Evolutionary conservation across 1,140 invertebrate species (phyloP), one percentile per base, ranked within the genome.

Genomic region (Sipha flava): DNA sequence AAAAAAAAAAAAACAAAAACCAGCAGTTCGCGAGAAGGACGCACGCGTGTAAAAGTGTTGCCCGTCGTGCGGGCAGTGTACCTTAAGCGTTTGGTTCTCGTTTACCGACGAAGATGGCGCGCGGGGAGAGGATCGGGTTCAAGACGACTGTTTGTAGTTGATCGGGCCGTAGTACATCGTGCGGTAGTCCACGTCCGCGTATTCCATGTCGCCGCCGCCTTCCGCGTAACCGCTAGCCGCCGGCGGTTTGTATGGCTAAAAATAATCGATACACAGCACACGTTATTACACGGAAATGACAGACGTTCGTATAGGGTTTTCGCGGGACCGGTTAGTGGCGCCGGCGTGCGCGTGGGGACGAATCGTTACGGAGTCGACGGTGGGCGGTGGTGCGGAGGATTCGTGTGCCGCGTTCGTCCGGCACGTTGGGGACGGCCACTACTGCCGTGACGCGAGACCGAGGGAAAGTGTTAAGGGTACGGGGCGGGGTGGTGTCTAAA

Each of bases 171-270:
- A 95, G 81, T 70, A 70, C 16, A 70, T 47, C 3, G 23, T 70
- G 84, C 91, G 90, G 86, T 94, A 92, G 85, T 95, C 94, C 81
- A 94, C 91, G 87, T 96, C 94, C 52, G 94, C 94, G 86, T 95
- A 95, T 84, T 94, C 92, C 85, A 95, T 88, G 81, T 88, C 94
- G 84, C 92, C 94, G 84, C 92, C 90, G 83, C 90, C 90, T 83
- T 91, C 90, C 34, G 49, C 73, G 34, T 52, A 59, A 29, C 16
- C 49, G 3, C 49, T 59, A 6, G 47, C 49, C 7, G 73, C 47
- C 12, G 47, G 40, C 40, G 66, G 90, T 84, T 88, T 87, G 85
- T 88, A 90, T 86, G 92, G 89, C 89, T 90, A 87, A 18, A 83
- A 83, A 82, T 80, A 82, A 57, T 45, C 66, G 40, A 40, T 4